Conservation (phyloP, 2,888 invertebrate genomes). For the Cantharis rustica region DNA sequence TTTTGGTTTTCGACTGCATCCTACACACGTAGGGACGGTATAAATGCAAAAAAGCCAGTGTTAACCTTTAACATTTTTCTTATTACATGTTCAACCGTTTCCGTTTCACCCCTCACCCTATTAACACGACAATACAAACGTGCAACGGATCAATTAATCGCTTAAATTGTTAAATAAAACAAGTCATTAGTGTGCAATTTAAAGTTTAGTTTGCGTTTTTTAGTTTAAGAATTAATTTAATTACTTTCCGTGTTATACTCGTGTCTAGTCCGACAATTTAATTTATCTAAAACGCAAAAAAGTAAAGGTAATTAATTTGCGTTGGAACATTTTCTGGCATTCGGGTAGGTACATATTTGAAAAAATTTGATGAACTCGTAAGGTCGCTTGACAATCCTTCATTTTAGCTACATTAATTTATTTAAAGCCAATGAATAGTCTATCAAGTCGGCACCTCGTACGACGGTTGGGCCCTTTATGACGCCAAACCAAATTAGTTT, state of each 20-base stretch:
- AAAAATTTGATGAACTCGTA: not conserved
- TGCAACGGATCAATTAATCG: not conserved
- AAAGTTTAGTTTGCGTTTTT: not conserved
- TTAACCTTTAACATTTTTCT: not conserved
- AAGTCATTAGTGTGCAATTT: not conserved
- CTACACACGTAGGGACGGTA: too few relatives aligned
- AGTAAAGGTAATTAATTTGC: not conserved
- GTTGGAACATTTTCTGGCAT: not conserved
- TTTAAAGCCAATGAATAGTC: not conserved
- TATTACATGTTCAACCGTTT: not conserved
- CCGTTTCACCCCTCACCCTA: not conserved
- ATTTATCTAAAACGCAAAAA: not conserved
- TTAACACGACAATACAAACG: not conserved
- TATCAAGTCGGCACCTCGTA: not conserved
- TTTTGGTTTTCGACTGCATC: too few relatives aligned
- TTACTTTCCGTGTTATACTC: not conserved
- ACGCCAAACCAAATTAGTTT: not conserved
- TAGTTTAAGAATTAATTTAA: not conserved
- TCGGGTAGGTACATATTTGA: not conserved
- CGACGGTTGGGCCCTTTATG: not conserved
- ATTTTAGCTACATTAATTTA: not conserved
- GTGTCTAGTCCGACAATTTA: not conserved
- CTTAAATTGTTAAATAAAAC: not conserved
- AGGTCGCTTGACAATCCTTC: not conserved
- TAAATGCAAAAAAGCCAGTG: not conserved